Percentiles rank a stretch among this genome's conserved stretches.
These are phyloP conservation scores for Elymnias hypermnestra DNA, from an alignment of 1,140 invertebrate species.

Conservation along the genomic window DNA sequence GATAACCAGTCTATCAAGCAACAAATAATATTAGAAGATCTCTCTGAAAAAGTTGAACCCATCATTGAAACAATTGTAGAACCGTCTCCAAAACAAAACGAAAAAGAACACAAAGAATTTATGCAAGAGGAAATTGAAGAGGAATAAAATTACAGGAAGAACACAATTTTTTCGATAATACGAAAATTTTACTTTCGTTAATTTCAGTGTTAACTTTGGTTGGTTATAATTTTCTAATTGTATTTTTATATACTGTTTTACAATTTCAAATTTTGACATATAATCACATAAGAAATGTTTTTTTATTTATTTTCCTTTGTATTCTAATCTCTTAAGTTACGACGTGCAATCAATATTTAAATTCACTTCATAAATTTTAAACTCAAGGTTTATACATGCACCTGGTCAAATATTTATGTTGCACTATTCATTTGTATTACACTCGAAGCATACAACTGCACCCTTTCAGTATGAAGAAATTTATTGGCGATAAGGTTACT, in stretches of 20 bases:
- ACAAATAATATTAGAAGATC: background rate
- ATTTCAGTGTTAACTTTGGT: no score
- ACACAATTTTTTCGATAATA: no score
- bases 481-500: background rate
- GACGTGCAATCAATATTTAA: background rate
- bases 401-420: background rate
- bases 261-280: no score
- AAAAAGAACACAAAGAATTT: constrained; percentile 11
- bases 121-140: constrained; percentile 20
- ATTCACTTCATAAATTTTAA: background rate
- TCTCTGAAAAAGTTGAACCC: background rate
- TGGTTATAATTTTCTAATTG: no score
- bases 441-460: background rate
- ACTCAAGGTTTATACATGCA: no score
- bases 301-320: no score
- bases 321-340: no score
- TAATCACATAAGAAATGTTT: no score
- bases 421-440: background rate
- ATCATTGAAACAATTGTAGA: background rate
- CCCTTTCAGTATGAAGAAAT: constrained; percentile 2
- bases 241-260: no score
- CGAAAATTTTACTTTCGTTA: no score
- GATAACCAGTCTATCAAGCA: no score
- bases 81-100: background rate
- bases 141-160: constrained; percentile 3